phyloP scores from a whole-genome alignment of 2,113 vertebrate genomes.

The Dasyurus viverrinus region DNA sequence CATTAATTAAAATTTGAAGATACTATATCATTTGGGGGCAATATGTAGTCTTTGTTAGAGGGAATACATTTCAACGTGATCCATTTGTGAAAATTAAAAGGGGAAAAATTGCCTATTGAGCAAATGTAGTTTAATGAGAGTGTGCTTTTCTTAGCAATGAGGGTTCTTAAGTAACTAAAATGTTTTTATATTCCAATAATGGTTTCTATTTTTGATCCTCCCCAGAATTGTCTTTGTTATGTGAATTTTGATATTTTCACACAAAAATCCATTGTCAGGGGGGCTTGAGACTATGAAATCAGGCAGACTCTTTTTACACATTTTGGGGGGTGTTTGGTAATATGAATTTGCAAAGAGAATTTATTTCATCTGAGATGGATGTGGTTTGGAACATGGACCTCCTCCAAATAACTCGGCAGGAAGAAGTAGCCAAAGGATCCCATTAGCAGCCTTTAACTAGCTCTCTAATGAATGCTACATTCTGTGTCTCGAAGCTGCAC shows the following conservation, averaged over 20 bases:
- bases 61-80: slow-evolving; percentile 81
- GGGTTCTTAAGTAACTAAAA: slow-evolving; percentile 70
- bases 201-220: slow-evolving; percentile 72
- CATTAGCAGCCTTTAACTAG: slow-evolving; percentile 61
- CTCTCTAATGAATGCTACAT: slow-evolving; percentile 58
- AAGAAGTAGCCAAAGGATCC: slow-evolving; percentile 53
- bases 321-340: slow-evolving; percentile 46
- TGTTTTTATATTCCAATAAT: slow-evolving; percentile 71
- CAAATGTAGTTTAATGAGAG: slow-evolving; percentile 70
- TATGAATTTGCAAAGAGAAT: slow-evolving; percentile 58
- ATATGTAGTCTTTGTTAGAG: slow-evolving; percentile 70
- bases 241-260: slow-evolving; percentile 71
- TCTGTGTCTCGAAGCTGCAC: slow-evolving; percentile 37
- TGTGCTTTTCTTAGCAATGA: slow-evolving; percentile 68
- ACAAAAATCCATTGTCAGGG: slow-evolving; percentile 60
- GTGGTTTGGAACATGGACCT: slow-evolving; percentile 50
- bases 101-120: slow-evolving; percentile 73
- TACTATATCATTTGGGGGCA: slow-evolving; percentile 77
- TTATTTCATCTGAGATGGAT: slow-evolving; percentile 64
- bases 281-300: slow-evolving; percentile 53
- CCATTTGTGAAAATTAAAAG: slow-evolving; percentile 77
- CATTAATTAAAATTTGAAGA: slow-evolving; percentile 85
- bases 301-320: slow-evolving; percentile 53
- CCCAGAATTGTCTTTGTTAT: slow-evolving; percentile 70
- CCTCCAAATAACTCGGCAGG: slow-evolving; percentile 53